A percentile compares a stretch with the other conserved stretches of the same genome.
phyloP scores from a whole-genome alignment of 1,140 invertebrate species.

The Ruditapes philippinarum region DNA sequence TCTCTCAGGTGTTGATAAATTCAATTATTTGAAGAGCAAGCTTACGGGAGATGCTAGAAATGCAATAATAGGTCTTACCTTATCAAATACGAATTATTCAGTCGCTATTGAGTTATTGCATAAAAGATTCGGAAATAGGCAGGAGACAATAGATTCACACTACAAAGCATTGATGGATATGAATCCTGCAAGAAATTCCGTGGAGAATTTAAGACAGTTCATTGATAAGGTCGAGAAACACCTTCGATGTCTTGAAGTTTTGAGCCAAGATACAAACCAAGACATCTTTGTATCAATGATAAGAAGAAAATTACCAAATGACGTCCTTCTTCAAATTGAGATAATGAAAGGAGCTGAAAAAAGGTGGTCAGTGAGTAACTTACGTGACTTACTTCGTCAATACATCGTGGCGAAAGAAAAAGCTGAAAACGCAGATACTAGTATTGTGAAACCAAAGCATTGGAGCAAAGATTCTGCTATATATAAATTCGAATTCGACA shows the following conservation, averaged over 20 bases:
- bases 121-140: constrained; percentile 10
- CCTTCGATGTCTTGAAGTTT: constrained; percentile 19
- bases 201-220: neutral
- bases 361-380: neutral
- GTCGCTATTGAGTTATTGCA: neutral
- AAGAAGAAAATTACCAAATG: too few species aligned
- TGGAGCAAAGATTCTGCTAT: too few species aligned
- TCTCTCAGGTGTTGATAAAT: neutral
- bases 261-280: too few species aligned
- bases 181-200: neutral
- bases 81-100: constrained; percentile 22
- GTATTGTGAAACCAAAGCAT: neutral
- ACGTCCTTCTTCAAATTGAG: neutral
- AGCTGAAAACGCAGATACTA: neutral
- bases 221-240: neutral
- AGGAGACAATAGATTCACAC: constrained; percentile 3
- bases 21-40: neutral
- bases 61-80: neutral
- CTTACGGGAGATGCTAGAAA: neutral
- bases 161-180: constrained; percentile 4
- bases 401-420: neutral
- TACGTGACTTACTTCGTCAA: constrained; percentile 4
- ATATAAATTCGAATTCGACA: too few species aligned
- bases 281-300: too few species aligned
- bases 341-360: constrained; percentile 17